Evolutionary conservation across 2,888 invertebrate species (phyloP).

Genomic region (Caenorhabditis sp.): DNA sequence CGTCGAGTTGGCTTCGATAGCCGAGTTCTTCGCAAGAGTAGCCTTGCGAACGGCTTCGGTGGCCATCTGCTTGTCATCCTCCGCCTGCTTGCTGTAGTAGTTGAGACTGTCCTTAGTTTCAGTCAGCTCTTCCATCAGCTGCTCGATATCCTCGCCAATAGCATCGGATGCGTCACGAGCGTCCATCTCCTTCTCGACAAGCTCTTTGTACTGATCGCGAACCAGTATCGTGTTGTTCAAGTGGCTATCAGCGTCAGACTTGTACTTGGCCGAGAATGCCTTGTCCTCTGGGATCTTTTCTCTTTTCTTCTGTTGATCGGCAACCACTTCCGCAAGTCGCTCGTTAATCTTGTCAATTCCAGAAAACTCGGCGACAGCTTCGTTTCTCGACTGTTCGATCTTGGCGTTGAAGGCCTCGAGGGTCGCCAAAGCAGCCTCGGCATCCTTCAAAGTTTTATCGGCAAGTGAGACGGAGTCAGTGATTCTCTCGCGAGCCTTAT

Average conservation of each 20-base stretch:
- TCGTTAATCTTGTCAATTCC: conserved; percentile 87
- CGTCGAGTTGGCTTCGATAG: conserved; percentile 64
- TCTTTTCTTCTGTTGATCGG: conserved; percentile 16
- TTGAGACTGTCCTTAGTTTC: conserved; percentile 62
- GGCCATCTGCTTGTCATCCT: conserved; percentile 66
- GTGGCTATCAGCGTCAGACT: conserved; percentile 41
- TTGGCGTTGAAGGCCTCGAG: conserved; percentile 89
- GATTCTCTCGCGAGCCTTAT: conserved; percentile 85
- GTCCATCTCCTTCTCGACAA: conserved; percentile 49
- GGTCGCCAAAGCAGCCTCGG: conserved; percentile 87
- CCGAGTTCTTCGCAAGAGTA: conserved; percentile 67
- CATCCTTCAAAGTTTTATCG: conserved; percentile 87
- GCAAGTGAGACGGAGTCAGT: conserved; percentile 89
- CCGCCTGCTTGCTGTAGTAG: conserved; percentile 67
- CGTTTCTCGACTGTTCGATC: conserved; percentile 88
- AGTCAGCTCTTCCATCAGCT: conserved; percentile 60
- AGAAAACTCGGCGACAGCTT: conserved; percentile 87
- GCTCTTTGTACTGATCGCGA: conserved; percentile 8
- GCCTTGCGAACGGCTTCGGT: conserved; percentile 70
- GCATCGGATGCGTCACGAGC: conserved; percentile 60
- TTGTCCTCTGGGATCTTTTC: conserved; percentile 27
- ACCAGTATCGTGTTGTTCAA: conserved; percentile 8
- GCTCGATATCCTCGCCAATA: conserved; percentile 59
- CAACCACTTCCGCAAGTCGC: conserved; percentile 84
- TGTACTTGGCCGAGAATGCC: no score